A percentile compares a stretch with the other conserved stretches of the same genome.
Evolutionary conservation across 2,888 invertebrate genomes (phyloP).

Genomic region (Dynastes hyllus): DNA sequence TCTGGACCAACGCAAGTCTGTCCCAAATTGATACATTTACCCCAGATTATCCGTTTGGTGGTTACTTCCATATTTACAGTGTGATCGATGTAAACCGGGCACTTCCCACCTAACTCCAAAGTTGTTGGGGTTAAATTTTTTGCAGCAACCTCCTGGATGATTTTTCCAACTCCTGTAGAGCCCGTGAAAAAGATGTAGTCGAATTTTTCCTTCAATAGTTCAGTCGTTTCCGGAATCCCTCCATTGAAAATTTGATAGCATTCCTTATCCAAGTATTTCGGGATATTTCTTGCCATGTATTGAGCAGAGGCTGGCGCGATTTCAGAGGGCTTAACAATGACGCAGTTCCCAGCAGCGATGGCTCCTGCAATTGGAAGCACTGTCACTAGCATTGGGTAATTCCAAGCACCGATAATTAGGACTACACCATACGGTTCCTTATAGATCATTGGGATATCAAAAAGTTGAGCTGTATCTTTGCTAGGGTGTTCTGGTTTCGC

Average conservation of each 20-base stretch:
- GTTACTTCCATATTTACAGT: slow-evolving; percentile 85
- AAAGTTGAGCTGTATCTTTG: slow-evolving; percentile 52
- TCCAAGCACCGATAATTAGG: slow-evolving; percentile 95
- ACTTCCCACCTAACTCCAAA: slow-evolving; percentile 88
- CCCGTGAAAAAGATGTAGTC: slow-evolving; percentile 99
- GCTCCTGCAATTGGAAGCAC: slow-evolving; percentile 89
- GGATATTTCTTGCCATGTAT: slow-evolving; percentile 71
- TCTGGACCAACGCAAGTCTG: slow-evolving; percentile 99
- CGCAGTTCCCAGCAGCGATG: slow-evolving; percentile 94
- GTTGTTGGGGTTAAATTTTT: slow-evolving; percentile 94
- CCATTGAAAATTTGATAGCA: slow-evolving; percentile 81
- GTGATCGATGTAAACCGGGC: slow-evolving; percentile 93
- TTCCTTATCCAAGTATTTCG: slow-evolving; percentile 92
- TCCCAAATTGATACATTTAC: slow-evolving; percentile 93
- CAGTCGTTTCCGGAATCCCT: slow-evolving; percentile 50
- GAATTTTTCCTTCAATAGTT: slow-evolving; percentile 79
- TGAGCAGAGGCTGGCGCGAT: slow-evolving; percentile 78
- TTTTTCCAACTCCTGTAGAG: slow-evolving; percentile 87
- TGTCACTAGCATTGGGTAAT: slow-evolving; percentile 92
- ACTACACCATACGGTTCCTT: slow-evolving; percentile 96
- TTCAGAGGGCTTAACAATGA: slow-evolving; percentile 96
- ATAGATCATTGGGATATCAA: slow-evolving; percentile 65
- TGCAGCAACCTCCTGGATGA: slow-evolving; percentile 92
- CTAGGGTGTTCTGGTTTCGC: slow-evolving; percentile 51
- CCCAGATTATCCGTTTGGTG: slow-evolving; percentile 92